Evolutionary conservation across 2,888 invertebrate species (phyloP), one percentile per base, ranked within the genome.

Genomic region (Steinernema hermaphroditum): DNA sequence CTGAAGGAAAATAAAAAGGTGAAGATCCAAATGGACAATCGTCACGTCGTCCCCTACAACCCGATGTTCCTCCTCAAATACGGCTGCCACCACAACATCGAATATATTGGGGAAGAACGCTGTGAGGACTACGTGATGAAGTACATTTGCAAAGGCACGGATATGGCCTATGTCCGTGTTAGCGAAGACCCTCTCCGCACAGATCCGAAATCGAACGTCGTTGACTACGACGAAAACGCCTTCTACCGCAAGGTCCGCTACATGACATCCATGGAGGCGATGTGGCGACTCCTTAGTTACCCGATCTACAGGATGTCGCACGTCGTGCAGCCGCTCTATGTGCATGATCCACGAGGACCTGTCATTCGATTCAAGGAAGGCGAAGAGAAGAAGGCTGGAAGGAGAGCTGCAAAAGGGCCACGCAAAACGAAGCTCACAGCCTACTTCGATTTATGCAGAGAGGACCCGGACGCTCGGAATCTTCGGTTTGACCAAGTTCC

Each of bases 21-120:
- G 4, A 9, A 19, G 9, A 46, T 12, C 9, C n/a, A 19, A 6
- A n/a, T 85, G 69, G 85, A 86, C 74, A 88, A 87, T 76, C 68
- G 81, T 29, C 85, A 80, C 79, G 82, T 87, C 9, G 87, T 88
- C 8, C 87, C 88, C 0, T 87, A 87, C 76, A 87, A 86, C 75
- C 72, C 74, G 37, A 8, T 8, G 6, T 12, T 37, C 6, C 37
- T 37, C 37, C 37, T 37, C 37, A 37, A 37, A 12, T 37, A n/a
- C n/a, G n/a, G n/a, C n/a, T n/a, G n/a, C n/a, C n/a, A n/a, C n/a
- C n/a, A n/a, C n/a, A n/a, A n/a, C n/a, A n/a, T n/a, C n/a, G n/a
- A n/a, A n/a, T n/a, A n/a, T n/a, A n/a, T n/a, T n/a, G n/a, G n/a
- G n/a, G n/a, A n/a, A n/a, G n/a, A n/a, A n/a, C n/a, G n/a, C n/a